Conservation (phyloP, 2,888 invertebrate species). For the Tryphoninae sp. region DNA sequence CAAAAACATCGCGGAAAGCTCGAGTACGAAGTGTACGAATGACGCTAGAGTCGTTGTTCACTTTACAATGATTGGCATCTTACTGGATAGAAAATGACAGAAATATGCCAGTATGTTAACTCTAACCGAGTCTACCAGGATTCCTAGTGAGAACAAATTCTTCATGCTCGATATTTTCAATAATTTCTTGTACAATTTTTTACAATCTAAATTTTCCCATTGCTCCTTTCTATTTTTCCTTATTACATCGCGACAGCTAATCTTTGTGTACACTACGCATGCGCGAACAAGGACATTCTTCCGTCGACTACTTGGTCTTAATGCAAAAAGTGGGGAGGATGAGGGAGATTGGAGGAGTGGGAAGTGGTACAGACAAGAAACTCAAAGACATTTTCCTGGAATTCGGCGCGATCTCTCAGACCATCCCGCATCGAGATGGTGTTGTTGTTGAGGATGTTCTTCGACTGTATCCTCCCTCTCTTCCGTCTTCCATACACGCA, state of each 20-base stretch:
- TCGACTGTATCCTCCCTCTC: conserved; percentile 47
- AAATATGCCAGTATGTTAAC: background rate
- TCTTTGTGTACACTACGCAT: conserved; percentile 17
- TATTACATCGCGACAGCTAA: conserved; percentile 17
- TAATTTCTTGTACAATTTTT: conserved; percentile 16
- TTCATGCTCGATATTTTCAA: conserved; percentile 29
- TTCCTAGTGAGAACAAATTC: background rate
- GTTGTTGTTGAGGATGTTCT: conserved; percentile 62
- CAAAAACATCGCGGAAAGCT: conserved; percentile 17
- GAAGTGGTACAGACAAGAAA: conserved; percentile 23
- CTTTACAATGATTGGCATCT: background rate
- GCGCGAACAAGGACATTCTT: background rate
- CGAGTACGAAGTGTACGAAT: background rate
- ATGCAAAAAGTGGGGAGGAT: background rate
- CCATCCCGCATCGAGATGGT: conserved; percentile 64
- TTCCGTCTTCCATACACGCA: conserved; percentile 35
- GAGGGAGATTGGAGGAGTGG: background rate
- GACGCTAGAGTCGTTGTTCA: background rate
- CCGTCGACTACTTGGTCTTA: no score
- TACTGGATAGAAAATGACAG: background rate
- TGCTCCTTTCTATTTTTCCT: conserved; percentile 9
- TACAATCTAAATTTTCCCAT: background rate
- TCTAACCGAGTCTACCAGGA: background rate
- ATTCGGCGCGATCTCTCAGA: conserved; percentile 66
- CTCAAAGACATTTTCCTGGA: conserved; percentile 69